Evolutionary conservation across 1,140 invertebrate species (phyloP), one percentile per base, ranked within the genome.

Genomic region (Holcopasites calliopsidis): DNA sequence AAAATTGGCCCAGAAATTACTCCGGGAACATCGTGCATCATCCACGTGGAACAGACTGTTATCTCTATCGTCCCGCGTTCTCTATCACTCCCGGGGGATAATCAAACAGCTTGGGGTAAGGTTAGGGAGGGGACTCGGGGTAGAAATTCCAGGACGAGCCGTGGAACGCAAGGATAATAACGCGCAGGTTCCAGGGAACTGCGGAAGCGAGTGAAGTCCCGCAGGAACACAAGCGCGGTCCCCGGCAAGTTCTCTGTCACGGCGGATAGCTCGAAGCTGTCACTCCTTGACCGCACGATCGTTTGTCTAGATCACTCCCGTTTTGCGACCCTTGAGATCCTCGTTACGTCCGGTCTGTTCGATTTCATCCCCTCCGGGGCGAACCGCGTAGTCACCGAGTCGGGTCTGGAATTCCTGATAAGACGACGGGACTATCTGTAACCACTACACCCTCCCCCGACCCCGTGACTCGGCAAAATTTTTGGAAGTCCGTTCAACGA

Each of bases 241-340:
- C n/a, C 65, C 44, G 28, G 44, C 68, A 54, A 72, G 60, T 74
- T 64, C 47, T 54, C 61, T 62, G 71, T 82, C 66, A 86, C 79
- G 80, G 79, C 61, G 73, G 82, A 87, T 83, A 83, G 85, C 85
- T 89, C 78, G 83, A 80, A 82, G 76, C 86, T 90, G 90, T 87
- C 90, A 88, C 85, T 88, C 82, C 76, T 76, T 84, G 86, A 90
- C 88, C 89, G 75, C 86, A 79, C 79, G 80, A 77, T 90, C 89
- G 88, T 91, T 90, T 88, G 87, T 91, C 88, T 89, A 77, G 86
- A 89, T 91, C 88, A 87, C 83, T 83, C 80, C 72, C 79, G 77
- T 87, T 83, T 83, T 58, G 74, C 64, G 77, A 68, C 79, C 70
- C 81, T 44, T 54, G 81, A 79, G 82, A 65, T 77, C 74, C 65